Percentiles rank a stretch among this genome's conserved stretches.
phyloP scores from a whole-genome alignment of 1,140 invertebrate species.

The Caenorhabditis remanei region DNA sequence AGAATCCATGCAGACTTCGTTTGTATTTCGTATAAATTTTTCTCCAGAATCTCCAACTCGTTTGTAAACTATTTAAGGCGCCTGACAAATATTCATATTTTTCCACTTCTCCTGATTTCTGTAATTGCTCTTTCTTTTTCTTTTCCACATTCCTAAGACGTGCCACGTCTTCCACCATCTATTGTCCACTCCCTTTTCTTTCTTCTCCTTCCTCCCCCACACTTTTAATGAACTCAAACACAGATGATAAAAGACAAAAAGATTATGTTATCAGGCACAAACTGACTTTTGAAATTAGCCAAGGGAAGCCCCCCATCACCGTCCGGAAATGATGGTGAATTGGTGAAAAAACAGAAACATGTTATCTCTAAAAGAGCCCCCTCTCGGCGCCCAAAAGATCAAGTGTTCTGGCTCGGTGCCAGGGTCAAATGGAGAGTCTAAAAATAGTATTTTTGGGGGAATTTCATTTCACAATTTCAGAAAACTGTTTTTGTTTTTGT shows the following conservation, averaged over 20 bases:
- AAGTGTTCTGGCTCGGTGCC: conserved; percentile 2
- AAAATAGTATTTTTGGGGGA: conserved; percentile 9
- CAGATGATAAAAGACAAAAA: neutral
- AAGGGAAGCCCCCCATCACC: neutral
- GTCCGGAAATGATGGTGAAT: conserved; percentile 40
- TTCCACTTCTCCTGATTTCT: too few species aligned
- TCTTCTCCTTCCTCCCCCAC: conserved; percentile 14
- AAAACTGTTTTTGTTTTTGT: conserved; percentile 14
- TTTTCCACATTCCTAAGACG: neutral
- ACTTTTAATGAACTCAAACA: conserved; percentile 4
- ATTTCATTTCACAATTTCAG: neutral
- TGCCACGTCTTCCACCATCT: neutral
- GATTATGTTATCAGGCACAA: conserved; percentile 18
- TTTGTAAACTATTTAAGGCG: too few species aligned
- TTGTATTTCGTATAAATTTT: too few species aligned
- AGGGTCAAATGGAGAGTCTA: neutral
- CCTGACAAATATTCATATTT: too few species aligned
- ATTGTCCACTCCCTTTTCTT: neutral
- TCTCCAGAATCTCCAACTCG: too few species aligned
- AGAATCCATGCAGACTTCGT: too few species aligned
- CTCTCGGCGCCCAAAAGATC: conserved; percentile 2
- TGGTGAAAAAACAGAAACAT: neutral
- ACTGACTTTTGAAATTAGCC: conserved; percentile 6
- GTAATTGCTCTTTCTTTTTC: neutral
- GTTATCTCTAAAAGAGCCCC: neutral